Base-by-base conservation (phyloP, 2,113 vertebrate species). In the Melanotaenia duboulayi region DNA sequence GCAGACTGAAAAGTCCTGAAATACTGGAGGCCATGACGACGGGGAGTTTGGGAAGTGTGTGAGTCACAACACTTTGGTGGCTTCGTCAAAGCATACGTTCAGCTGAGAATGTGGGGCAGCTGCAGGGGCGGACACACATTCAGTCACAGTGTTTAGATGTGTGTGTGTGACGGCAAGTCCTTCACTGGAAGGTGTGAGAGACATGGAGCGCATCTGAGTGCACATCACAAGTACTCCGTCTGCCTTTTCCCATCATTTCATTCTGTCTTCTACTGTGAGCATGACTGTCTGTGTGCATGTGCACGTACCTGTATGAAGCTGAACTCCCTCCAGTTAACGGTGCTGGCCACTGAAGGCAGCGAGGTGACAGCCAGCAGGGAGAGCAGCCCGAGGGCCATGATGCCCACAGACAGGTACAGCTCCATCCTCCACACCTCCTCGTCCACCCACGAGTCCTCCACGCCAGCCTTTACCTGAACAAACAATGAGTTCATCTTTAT, bases 251-350 rank as follows among this genome's bases (percentile, higher is more conserved):
- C 2, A n/a, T 65, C 74, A 49, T 3, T 35, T 50, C 48, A 8
- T 9, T 5, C 32, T 35, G 32, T 35, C 32, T 35, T 35, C 28
- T 32, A 20, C 37, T 4, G 54, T 13, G 44, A 22, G 20, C 32
- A 20, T n/a, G 52, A 52, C 1, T 7, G 49, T 22, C 2, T 48
- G 44, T 20, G n/a, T 12, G 20, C 13, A 56, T 14, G 51, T 8
- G 11, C 6, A n/a, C 0, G 1, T 66, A 99, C 98, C 96, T 99
- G 98, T 68, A 99, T 60, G 62, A 98, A 99, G 90, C 86, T 97
- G 92, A 99, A 99, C 93, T 99, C 98, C 77, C 94, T 96, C 97
- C 97, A 99, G 93, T 95, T 99, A 86, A 99, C 92, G 3, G 93
- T 89, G 83, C 94, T 95, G 37, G 95, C 93, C 65, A 99, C 96